Evolutionary conservation across 1,140 invertebrate genomes (phyloP).

Genomic region (Musca domestica): DNA sequence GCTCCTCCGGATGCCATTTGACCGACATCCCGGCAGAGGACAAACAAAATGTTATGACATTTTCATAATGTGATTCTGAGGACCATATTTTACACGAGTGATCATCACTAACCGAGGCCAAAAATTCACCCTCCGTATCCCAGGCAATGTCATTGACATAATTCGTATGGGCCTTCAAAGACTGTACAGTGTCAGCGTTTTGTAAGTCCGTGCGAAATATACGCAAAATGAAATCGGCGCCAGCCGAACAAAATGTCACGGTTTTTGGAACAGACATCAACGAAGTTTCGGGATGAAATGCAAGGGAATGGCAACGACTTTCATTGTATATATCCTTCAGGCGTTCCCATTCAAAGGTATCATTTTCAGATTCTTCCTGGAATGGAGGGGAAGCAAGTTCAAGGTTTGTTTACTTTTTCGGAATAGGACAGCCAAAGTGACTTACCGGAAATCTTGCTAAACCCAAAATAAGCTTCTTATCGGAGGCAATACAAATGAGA

Average conservation of each 20-base stretch:
- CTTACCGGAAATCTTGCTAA: slow-evolving; percentile 44
- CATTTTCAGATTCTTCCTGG: slow-evolving; percentile 30
- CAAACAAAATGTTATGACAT: slow-evolving; percentile 61
- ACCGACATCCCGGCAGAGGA: slow-evolving; percentile 70
- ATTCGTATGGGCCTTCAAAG: slow-evolving; percentile 59
- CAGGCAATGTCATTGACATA: slow-evolving; percentile 71
- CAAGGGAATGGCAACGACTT: slow-evolving; percentile 57
- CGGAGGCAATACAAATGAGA: slow-evolving; percentile 38
- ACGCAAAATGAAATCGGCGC: slow-evolving; percentile 59
- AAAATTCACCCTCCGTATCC: slow-evolving; percentile 65
- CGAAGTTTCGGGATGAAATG: slow-evolving; percentile 65
- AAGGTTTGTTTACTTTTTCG: no score
- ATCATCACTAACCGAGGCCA: slow-evolving; percentile 77
- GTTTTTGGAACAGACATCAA: slow-evolving; percentile 61
- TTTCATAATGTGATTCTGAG: slow-evolving; percentile 57
- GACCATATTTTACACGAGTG: slow-evolving; percentile 71
- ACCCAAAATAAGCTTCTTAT: slow-evolving; percentile 35
- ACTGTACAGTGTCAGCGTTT: slow-evolving; percentile 49
- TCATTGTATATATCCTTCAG: slow-evolving; percentile 57
- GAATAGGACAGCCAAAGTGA: not conserved
- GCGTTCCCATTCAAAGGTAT: slow-evolving; percentile 41
- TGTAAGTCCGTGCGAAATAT: slow-evolving; percentile 61
- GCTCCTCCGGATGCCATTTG: slow-evolving; percentile 69
- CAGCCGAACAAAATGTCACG: slow-evolving; percentile 60
- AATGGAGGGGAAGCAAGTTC: not conserved